These are phyloP conservation scores for Encarsia formosa DNA, from an alignment of 2,888 invertebrate genomes.

Conservation along the genomic window DNA sequence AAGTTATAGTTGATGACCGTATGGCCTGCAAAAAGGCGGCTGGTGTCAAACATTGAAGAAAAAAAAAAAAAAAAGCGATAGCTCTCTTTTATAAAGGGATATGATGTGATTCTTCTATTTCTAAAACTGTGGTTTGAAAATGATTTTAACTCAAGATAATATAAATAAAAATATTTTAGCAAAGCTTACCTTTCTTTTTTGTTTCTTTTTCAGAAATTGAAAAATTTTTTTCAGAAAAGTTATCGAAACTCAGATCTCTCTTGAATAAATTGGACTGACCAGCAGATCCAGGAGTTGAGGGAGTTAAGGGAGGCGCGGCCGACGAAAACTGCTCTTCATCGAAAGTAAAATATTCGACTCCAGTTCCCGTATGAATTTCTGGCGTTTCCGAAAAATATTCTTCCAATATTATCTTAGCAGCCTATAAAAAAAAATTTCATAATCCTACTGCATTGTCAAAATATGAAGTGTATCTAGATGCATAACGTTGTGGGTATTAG, in stretches of 20 bases:
- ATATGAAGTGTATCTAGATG: no score
- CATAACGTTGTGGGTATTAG: no score
- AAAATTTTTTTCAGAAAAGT: slow-evolving; percentile 38
- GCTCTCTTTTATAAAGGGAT: no score
- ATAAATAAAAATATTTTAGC: slow-evolving; percentile 4
- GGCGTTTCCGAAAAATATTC: slow-evolving; percentile 65
- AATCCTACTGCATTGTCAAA: no score
- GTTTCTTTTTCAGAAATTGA: slow-evolving; percentile 33
- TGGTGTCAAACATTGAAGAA: no score
- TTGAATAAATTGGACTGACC: slow-evolving; percentile 31
- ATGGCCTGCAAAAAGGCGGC: no score
- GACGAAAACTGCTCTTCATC: slow-evolving; percentile 41
- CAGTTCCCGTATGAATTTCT: slow-evolving; percentile 40
- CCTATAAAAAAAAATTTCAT: slow-evolving; percentile 56
- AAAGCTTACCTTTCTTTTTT: slow-evolving; percentile 35
- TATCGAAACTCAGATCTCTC: slow-evolving; percentile 41
- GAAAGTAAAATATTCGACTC: slow-evolving; percentile 46
- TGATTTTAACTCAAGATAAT: no score
- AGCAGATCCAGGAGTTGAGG: slow-evolving; percentile 32
- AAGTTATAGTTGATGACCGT: no score
- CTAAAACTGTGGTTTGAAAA: no score
- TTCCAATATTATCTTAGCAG: slow-evolving; percentile 81
- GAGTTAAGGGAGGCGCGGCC: slow-evolving; percentile 31
- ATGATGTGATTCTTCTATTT: no score
- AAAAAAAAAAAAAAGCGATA: no score